Conservation (phyloP, 2,797 vertebrate genomes). For the Sebastes itinus region DNA sequence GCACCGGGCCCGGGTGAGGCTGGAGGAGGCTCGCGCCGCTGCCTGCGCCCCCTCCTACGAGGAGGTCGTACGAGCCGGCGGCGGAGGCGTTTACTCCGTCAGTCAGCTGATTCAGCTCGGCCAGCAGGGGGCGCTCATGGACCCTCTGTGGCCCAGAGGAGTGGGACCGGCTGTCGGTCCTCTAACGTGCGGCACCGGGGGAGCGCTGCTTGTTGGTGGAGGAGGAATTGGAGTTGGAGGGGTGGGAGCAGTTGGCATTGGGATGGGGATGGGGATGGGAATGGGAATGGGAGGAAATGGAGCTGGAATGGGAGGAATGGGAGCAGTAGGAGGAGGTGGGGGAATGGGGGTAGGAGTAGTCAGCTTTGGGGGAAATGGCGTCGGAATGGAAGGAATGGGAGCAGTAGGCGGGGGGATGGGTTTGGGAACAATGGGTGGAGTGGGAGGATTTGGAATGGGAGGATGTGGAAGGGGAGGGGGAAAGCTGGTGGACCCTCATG, state of each 20-base stretch:
- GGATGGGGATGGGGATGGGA: conserved; percentile 39
- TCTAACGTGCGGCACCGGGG: conserved; percentile 46
- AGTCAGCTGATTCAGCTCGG: conserved; percentile 80
- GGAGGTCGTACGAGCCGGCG: conserved; percentile 67
- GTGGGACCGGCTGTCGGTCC: conserved; percentile 64
- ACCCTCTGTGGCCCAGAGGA: conserved; percentile 73
- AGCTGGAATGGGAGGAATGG: conserved; percentile 6
- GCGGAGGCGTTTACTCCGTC: conserved; percentile 76
- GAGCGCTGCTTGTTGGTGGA: conserved; percentile 59
- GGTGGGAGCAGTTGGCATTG: conserved; percentile 10
- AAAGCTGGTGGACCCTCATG: conserved; percentile 56
- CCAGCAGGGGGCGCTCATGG: conserved; percentile 71
- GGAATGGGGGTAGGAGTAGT: background rate
- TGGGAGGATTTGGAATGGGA: background rate
- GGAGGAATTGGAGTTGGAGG: conserved; percentile 61
- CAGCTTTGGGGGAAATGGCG: background rate
- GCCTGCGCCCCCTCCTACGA: conserved; percentile 78
- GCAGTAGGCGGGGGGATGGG: conserved; percentile 5
- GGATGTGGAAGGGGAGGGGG: conserved; percentile 10
- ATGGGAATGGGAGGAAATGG: background rate
- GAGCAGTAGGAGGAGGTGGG: background rate
- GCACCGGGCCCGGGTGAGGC: conserved; percentile 88
- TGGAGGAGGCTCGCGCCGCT: conserved; percentile 88
- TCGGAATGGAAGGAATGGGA: conserved; percentile 5
- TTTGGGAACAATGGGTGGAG: background rate